Evolutionary conservation across 2,113 vertebrate genomes (phyloP), one percentile per base, ranked within the genome.

Genomic region (Pomatorhinus ruficollis): DNA sequence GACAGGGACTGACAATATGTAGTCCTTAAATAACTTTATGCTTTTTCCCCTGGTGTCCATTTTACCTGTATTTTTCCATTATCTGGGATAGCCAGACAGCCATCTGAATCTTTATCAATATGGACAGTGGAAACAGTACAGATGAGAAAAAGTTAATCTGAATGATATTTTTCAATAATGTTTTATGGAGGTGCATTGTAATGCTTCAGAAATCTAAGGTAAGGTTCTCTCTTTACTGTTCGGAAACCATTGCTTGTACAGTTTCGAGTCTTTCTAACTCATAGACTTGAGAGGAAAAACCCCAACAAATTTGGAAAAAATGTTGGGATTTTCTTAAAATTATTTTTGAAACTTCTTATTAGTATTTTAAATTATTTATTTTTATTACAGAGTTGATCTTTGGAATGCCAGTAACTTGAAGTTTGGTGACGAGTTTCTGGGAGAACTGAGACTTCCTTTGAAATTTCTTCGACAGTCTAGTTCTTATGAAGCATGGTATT

Each of bases 391-490:
- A 89, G 98, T 99, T 91, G 99, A 99, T 91, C 98, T 99, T 95
- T 99, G 99, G 99, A 99, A 99, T 45, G 99, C 99, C 97, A 99
- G 99, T 96, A 99, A 99, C 96, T 95, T 99, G 96, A 99, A 99
- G 97, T 99, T 99, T 86, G 99, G 99, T 52, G 99, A 99, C 0
- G 99, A 99, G 97, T 99, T 99, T 94, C 98, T 99, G 45, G 99
- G 99, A 94, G 99, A 99, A 37, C 98, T 99, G 35, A 98, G 99
- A 35, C 98, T 99, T 59, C 99, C 99, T 15, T 96, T 99, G 90
- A 98, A 98, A 93, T 99, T 98, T 52, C 97, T 99, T 74, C 98
- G 99, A 53, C 99, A 99, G 95, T 98, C 98, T 14, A 99, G 98
- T 66, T 97, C 98, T 89, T 98, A 99, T 0, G 99, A 99, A 56